Conservation (phyloP, 1,140 invertebrate species). For the Onthophagus taurus region DNA sequence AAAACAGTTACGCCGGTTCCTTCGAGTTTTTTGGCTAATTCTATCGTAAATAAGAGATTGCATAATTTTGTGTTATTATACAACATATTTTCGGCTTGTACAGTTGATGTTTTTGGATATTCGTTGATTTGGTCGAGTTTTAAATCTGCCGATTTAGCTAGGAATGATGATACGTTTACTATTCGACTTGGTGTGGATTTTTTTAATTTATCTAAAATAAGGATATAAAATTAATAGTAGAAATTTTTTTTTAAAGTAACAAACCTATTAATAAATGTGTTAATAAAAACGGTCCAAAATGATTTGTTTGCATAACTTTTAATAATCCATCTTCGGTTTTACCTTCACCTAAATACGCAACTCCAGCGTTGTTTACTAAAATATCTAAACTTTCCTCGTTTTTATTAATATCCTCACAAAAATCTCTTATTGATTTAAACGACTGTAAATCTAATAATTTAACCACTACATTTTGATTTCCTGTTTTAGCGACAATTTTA, state of each 20-base stretch:
- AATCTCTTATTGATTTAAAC: conserved; percentile 49
- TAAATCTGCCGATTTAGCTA: conserved; percentile 60
- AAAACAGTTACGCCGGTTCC: conserved; percentile 68
- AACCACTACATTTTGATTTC: conserved; percentile 46
- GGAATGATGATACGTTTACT: conserved; percentile 69
- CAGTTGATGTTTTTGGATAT: too few species aligned
- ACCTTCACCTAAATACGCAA: conserved; percentile 33
- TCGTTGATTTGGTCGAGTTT: conserved; percentile 64
- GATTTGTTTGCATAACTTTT: conserved; percentile 75
- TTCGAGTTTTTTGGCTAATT: conserved; percentile 64
- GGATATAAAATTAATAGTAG: neutral
- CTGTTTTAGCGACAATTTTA: conserved; percentile 41
- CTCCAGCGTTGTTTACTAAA: conserved; percentile 73
- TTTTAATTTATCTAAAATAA: conserved; percentile 60
- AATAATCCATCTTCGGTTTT: conserved; percentile 67
- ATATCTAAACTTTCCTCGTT: conserved; percentile 62
- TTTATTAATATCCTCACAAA: conserved; percentile 49
- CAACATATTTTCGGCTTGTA: neutral
- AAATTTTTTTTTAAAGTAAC: conserved; percentile 1
- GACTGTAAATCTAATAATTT: conserved; percentile 51
- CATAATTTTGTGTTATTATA: conserved; percentile 63
- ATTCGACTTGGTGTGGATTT: conserved; percentile 68
- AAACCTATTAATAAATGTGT: conserved; percentile 51
- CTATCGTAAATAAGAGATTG: conserved; percentile 74
- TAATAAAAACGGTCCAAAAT: conserved; percentile 43